These are phyloP conservation scores for Junonia oenone DNA, from an alignment of 2,888 invertebrate genomes.

Conservation along the genomic window DNA sequence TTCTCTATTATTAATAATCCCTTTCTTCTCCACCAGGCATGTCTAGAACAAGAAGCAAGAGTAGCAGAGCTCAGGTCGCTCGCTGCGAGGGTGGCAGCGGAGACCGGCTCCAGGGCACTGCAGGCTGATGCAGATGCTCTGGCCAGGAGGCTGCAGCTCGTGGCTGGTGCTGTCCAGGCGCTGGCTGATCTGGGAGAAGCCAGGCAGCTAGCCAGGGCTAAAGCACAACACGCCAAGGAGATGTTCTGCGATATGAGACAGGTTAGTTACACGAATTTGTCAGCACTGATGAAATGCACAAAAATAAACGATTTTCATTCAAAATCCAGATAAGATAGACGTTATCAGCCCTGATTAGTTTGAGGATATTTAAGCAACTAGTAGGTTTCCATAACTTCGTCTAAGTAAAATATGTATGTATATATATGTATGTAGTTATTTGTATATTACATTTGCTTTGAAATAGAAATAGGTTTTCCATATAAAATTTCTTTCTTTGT, in stretches of 20 bases:
- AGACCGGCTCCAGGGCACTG: conserved; percentile 86
- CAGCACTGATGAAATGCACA: too few relatives aligned
- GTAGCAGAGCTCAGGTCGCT: conserved; percentile 86
- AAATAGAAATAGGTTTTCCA: too few relatives aligned
- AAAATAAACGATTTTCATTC: too few relatives aligned
- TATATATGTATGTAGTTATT: too few relatives aligned
- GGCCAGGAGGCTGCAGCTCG: conserved; percentile 86
- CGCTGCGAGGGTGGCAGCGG: conserved; percentile 87
- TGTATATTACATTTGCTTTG: too few relatives aligned
- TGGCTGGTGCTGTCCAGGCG: conserved; percentile 85
- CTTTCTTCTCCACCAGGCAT: conserved; percentile 76
- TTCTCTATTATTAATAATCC: background rate
- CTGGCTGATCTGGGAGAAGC: conserved; percentile 89
- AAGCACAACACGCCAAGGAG: conserved; percentile 81
- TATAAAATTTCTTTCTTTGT: too few relatives aligned
- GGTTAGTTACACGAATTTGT: too few relatives aligned
- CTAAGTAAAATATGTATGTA: too few relatives aligned
- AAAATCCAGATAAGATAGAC: too few relatives aligned
- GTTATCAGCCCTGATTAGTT: too few relatives aligned
- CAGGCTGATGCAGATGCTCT: conserved; percentile 89
- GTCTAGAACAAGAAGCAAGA: conserved; percentile 86
- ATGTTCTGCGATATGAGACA: conserved; percentile 86
- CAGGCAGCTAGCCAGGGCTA: conserved; percentile 78
- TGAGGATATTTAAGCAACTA: too few relatives aligned
- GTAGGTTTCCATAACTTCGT: too few relatives aligned